phyloP scores from a whole-genome alignment of 2,888 invertebrate genomes.

The Drosophila nr. medialis region DNA sequence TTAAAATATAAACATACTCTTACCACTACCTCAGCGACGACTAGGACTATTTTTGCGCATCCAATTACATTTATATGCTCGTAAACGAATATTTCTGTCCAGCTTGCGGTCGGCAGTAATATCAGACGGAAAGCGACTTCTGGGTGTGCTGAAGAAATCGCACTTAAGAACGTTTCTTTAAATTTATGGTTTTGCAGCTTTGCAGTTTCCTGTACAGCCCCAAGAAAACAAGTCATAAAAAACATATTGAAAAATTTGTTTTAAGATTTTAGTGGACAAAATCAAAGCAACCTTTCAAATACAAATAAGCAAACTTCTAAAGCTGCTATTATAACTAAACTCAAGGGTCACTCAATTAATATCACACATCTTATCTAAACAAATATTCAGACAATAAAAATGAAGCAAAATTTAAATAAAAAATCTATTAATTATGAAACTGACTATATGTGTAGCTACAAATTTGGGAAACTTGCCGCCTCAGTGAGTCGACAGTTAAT shows the following conservation, averaged over 20 bases:
- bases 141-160: constrained; percentile 13
- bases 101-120: constrained; percentile 65
- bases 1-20: constrained; percentile 58
- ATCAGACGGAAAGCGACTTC: constrained; percentile 22
- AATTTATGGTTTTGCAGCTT: constrained; percentile 28
- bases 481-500: constrained; percentile 44
- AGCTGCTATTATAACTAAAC: constrained; percentile 25
- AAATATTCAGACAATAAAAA: constrained; percentile 33
- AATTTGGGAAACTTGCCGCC: constrained; percentile 47
- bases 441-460: constrained; percentile 39
- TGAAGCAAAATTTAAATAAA: constrained; percentile 44
- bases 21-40: constrained; percentile 1
- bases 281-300: not conserved
- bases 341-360: constrained; percentile 33
- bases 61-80: constrained; percentile 83
- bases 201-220: constrained; percentile 12
- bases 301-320: constrained; percentile 5
- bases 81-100: constrained; percentile 78
- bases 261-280: constrained; percentile 1
- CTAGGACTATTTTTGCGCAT: constrained; percentile 75
- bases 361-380: constrained; percentile 43
- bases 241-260: constrained; percentile 1
- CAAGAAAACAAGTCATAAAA: constrained; percentile 22
- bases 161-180: constrained; percentile 13
- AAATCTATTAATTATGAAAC: constrained; percentile 50